Conservation (phyloP, 2,797 vertebrate genomes). For the Phoebastria nigripes region DNA sequence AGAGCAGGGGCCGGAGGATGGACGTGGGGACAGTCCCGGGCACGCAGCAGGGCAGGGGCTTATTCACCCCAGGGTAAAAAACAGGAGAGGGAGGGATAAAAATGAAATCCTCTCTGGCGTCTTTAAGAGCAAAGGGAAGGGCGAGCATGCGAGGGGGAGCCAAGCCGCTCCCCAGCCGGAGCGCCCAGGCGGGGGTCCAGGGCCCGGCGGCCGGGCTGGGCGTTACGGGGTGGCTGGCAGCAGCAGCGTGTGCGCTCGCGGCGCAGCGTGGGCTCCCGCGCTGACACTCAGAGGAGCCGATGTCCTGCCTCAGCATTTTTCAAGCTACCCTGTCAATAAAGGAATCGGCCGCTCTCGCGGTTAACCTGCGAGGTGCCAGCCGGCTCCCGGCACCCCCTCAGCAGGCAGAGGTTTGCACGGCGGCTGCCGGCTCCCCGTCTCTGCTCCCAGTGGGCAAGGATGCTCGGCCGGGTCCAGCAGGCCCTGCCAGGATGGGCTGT, state of each 20-base stretch:
- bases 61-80: neutral
- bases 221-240: neutral
- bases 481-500: too few species aligned
- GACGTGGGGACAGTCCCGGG: neutral
- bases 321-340: slow-evolving; percentile 40
- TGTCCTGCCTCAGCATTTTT: slow-evolving; percentile 50
- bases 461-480: accelerated
- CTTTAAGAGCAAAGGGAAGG: neutral
- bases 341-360: neutral
- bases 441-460: neutral
- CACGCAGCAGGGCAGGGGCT: neutral
- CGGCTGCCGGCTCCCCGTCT: accelerated
- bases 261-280: neutral
- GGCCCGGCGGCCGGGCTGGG: neutral
- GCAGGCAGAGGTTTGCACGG: accelerated
- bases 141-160: neutral
- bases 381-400: neutral
- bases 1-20: neutral
- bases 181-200: neutral
- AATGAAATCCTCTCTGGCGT: neutral
- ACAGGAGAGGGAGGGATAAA: neutral
- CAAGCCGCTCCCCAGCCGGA: accelerated
- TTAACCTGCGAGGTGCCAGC: slow-evolving; percentile 53
- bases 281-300: neutral
- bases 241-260: neutral